Evolutionary conservation across 2,113 vertebrate genomes (phyloP).

Genomic region (Tor tambroides): DNA sequence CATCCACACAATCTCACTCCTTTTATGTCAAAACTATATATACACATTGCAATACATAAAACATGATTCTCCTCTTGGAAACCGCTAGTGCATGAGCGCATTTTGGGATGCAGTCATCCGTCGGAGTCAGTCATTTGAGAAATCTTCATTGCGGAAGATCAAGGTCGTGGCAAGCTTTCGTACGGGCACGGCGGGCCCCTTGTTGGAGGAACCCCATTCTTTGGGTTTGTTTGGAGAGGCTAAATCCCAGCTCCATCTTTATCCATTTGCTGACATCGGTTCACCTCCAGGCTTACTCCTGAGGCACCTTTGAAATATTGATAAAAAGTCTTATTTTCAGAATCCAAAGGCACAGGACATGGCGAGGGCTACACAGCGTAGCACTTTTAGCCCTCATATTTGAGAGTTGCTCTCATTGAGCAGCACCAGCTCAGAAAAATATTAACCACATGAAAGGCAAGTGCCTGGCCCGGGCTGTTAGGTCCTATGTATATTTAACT

Average conservation of each 20-base stretch:
- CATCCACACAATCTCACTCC: slow-evolving; percentile 66
- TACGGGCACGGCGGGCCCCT: slow-evolving; percentile 43
- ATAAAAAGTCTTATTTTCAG: slow-evolving; percentile 84
- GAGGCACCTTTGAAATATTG: slow-evolving; percentile 99
- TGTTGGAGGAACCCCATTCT: slow-evolving; percentile 64
- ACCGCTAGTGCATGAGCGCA: slow-evolving; percentile 58
- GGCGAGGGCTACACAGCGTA: slow-evolving; percentile 65
- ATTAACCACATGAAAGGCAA: slow-evolving; percentile 76
- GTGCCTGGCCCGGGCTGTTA: slow-evolving; percentile 75
- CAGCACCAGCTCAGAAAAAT: slow-evolving; percentile 75
- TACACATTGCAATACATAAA: slow-evolving; percentile 73
- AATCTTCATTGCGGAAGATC: slow-evolving; percentile 67
- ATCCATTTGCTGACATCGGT: slow-evolving; percentile 95
- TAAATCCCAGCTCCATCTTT: slow-evolving; percentile 92
- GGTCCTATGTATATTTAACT: slow-evolving; percentile 79
- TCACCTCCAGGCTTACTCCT: slow-evolving; percentile 93
- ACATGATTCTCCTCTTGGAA: slow-evolving; percentile 69
- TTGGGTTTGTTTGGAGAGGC: slow-evolving; percentile 94
- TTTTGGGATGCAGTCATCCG: slow-evolving; percentile 70
- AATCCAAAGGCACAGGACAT: slow-evolving; percentile 65
- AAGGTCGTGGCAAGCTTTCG: slow-evolving; percentile 66
- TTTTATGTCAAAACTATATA: slow-evolving; percentile 68
- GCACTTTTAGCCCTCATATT: slow-evolving; percentile 66
- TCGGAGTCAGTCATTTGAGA: slow-evolving; percentile 67
- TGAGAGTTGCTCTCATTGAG: slow-evolving; percentile 62